Base-by-base conservation (phyloP, 2,113 vertebrate genomes). In the Epinephelus fuscoguttatus region DNA sequence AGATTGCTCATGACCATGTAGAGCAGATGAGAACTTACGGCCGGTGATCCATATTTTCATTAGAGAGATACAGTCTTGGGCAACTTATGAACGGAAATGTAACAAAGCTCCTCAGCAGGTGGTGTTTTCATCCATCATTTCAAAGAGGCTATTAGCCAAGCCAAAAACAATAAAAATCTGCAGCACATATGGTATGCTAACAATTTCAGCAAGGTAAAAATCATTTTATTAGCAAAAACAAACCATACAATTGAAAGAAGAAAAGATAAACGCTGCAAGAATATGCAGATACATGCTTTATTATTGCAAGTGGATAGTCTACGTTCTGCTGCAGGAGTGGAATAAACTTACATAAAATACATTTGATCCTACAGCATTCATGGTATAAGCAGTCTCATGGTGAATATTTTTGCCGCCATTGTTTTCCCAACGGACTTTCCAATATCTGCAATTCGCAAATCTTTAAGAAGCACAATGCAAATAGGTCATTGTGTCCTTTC, bases 1-100 rank as follows among this genome's bases (percentile, higher is more conserved):
- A 70, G 77, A 75, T 56, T 82, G 63, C 52, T 68, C 60, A 21
- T 69, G 17, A 71, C 77, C 33, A 55, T 63, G 27, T 82, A 13
- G 80, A 79, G n/a, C 69, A 74, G 76, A 83, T 70, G 63, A 72
- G 42, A 60, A 70, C 40, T 55, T 23, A 68, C 25, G 25, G 50
- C 69, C 23, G 25, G n/a, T 11, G 52, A 75, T 70, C 49, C 49
- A 59, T 78, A 47, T 82, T 87, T 84, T 85, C 45, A 90, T 73
- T 60, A 70, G 19, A 62, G 33, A 49, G 76, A 78, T 72, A 47
- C 49, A 75, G 53, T 71, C 42, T 64, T 64, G 47, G 82, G 59
- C 18, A 78, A 81, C 45, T 37, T n/a, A 19, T 68, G 61, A 63
- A 50, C 3, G 27, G n/a, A 33, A 55, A 52, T 70, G 73, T 49